Base-by-base conservation (phyloP, 2,797 vertebrate species). In the Ptychadena robeensis region DNA sequence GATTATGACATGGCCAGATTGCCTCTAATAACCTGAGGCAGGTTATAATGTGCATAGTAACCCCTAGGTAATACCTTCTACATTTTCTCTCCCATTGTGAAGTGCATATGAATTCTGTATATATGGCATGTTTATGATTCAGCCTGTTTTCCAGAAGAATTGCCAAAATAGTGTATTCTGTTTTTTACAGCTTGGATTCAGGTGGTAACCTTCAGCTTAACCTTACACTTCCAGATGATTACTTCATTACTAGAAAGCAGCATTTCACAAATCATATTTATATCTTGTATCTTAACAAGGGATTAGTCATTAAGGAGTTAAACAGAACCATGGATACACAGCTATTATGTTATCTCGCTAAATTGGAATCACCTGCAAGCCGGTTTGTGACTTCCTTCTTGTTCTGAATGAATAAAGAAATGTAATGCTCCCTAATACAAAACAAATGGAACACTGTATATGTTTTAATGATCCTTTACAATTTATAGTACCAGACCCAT, bases 301-400 rank as follows among this genome's bases (percentile, higher is more conserved):
- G 75, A 65, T 48, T 63, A 73, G 63, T 66, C 63, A 61, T 61
- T 82, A 73, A 83, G 59, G 82, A 79, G 76, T 73, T 79, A 79
- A 83, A 73, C 81, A 72, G 75, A 73, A 69, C 73, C 69, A 64
- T 68, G 64, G 66, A 84, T 74, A 84, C 69, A 44, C 63, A 74
- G 63, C 76, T 69, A 79, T 84, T 79, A 79, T 44, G 76, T 80
- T 80, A 73, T 84, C 76, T 80, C 27, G 44, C 63, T 79, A 84
- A 84, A 84, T 80, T 80, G 63, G 44, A 83, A 79, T 80, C 82
- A 84, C 76, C 82, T 84, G 82, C 70, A 80, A 80, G 70, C 79
- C 74, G 64, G 61, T 79, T 65, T 80, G 61, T 65, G 44, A 79
- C 63, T 79, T 84, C 70, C 48, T 74, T 74, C 44, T 72, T 83